Conservation (phyloP, 2,888 invertebrate species). For the Theretra japonica region DNA sequence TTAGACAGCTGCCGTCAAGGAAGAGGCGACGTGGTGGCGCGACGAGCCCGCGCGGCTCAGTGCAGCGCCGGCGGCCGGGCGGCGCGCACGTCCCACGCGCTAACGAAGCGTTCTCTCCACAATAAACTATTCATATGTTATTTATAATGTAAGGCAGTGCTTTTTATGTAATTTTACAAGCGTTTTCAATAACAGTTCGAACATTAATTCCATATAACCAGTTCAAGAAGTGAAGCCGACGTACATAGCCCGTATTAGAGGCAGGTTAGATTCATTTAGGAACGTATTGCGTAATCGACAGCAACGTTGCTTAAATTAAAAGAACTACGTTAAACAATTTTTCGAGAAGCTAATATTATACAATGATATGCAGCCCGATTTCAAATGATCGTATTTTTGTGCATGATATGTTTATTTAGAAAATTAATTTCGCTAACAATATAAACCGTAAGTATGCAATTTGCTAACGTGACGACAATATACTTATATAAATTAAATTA, state of each 20-base stretch:
- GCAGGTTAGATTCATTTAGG: constrained; percentile 4
- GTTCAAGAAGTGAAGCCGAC: constrained; percentile 29
- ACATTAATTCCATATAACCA: constrained; percentile 39
- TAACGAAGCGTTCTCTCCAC: constrained; percentile 60
- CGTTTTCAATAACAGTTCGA: constrained; percentile 49
- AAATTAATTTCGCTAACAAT: constrained; percentile 24
- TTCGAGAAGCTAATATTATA: constrained; percentile 44
- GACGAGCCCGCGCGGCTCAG: constrained; percentile 51
- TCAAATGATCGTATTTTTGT: constrained; percentile 26
- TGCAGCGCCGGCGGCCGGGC: constrained; percentile 60
- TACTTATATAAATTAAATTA: constrained; percentile 21
- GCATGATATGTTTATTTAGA: constrained; percentile 31
- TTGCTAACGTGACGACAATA: constrained; percentile 22
- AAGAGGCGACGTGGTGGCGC: constrained; percentile 44
- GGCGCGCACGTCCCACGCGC: constrained; percentile 59
- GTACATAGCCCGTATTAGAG: not conserved
- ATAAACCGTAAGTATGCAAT: constrained; percentile 7
- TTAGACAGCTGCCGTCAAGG: constrained; percentile 59
- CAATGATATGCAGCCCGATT: constrained; percentile 27
- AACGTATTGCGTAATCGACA: constrained; percentile 8
- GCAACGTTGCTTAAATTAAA: constrained; percentile 9
- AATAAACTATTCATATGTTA: constrained; percentile 60
- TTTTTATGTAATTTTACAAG: constrained; percentile 69
- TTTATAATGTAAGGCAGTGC: constrained; percentile 83
- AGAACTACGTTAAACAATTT: constrained; percentile 10